Percentiles rank a stretch among this genome's conserved stretches.
These are phyloP conservation scores for Heteromurus nitidus DNA, from an alignment of 2,888 invertebrate species.

Conservation along the genomic window DNA sequence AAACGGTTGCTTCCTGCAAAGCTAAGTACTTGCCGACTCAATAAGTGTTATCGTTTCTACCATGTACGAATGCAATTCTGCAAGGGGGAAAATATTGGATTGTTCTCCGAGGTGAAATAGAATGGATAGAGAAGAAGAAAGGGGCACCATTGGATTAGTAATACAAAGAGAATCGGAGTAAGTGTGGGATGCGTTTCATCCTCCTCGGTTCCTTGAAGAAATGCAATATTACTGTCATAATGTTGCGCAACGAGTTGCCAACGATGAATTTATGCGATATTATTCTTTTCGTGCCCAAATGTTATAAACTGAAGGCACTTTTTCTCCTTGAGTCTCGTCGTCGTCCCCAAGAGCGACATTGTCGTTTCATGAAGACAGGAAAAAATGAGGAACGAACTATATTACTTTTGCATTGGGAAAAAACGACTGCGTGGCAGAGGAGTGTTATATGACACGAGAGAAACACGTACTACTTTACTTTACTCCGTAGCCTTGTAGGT, in stretches of 20 bases:
- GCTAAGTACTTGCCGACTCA: background rate
- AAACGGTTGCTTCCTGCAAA: background rate
- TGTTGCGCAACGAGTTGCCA: slow-evolving; percentile 36
- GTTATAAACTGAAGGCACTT: slow-evolving; percentile 25
- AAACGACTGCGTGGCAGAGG: background rate
- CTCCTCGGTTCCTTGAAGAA: background rate
- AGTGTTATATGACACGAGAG: background rate
- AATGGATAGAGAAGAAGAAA: slow-evolving; percentile 26
- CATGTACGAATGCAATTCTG: background rate
- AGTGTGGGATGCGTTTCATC: too few species aligned
- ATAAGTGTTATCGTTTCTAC: background rate
- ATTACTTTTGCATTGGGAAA: background rate
- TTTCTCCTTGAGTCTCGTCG: slow-evolving; percentile 3
- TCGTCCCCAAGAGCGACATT: slow-evolving; percentile 55
- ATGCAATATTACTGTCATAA: slow-evolving; percentile 40
- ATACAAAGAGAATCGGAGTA: background rate
- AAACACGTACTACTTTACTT: background rate
- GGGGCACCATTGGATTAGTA: slow-evolving; percentile 32
- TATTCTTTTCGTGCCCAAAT: slow-evolving; percentile 39
- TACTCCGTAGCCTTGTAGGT: background rate
- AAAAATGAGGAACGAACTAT: slow-evolving; percentile 35
- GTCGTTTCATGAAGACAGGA: slow-evolving; percentile 28
- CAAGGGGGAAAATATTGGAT: slow-evolving; percentile 33
- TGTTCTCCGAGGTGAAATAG: slow-evolving; percentile 47
- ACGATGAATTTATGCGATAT: slow-evolving; percentile 50